These are phyloP conservation scores for cattle (Bos taurus) DNA, from an alignment of 2,113 vertebrate genomes.

Conservation along the genomic window DNA sequence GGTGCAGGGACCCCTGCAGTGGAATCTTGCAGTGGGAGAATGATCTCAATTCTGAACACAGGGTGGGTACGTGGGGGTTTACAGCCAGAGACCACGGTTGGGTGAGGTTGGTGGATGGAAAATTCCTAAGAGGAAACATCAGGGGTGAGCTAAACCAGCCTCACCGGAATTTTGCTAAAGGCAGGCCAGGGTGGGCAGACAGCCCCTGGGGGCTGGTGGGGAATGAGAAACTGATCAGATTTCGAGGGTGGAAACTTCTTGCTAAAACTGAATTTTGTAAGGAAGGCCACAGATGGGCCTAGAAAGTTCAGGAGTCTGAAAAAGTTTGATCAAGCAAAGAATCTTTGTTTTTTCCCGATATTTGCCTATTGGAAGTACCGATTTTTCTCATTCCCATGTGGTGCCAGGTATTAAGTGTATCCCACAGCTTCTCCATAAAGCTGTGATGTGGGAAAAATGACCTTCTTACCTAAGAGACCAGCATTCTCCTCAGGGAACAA, in stretches of 20 bases:
- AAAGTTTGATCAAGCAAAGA: background rate
- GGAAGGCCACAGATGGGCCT: background rate
- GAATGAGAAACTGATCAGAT: background rate
- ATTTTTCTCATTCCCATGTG: background rate
- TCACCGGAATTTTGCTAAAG: background rate
- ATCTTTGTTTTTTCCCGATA: background rate
- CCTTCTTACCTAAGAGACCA: background rate
- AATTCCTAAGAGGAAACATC: background rate
- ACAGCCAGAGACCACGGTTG: background rate
- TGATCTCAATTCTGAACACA: background rate
- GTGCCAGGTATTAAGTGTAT: background rate
- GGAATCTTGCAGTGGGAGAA: background rate
- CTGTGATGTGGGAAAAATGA: background rate
- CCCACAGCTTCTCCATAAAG: background rate
- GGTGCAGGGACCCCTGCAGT: background rate
- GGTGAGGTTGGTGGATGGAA: background rate
- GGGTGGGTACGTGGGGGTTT: background rate
- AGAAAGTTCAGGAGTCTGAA: background rate
- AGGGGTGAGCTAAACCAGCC: background rate
- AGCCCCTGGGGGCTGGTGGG: background rate
- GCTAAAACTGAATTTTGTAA: background rate
- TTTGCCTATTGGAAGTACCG: background rate
- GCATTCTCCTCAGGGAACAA: background rate
- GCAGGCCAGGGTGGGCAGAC: background rate
- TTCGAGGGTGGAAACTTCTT: background rate